Base-by-base conservation (phyloP, 2,888 invertebrate genomes). In the Agrochola litura region DNA sequence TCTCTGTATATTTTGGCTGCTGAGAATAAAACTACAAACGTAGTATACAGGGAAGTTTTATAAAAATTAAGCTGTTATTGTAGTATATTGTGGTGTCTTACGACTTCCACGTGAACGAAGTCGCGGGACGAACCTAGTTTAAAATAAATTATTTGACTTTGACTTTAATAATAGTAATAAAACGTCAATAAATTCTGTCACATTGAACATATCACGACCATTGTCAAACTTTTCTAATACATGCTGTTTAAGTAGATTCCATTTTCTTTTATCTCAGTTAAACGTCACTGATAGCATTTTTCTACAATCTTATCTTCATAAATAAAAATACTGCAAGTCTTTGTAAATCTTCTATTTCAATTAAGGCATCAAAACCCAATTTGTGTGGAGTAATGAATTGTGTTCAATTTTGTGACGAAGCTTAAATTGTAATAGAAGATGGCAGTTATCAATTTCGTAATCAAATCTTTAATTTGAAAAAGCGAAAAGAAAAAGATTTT, bases 381-480 rank as follows among this genome's bases (percentile, higher is more conserved):
- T 79, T 81, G 72, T n/a, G 49, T 46, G 58, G 37, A 60, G 64
- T 72, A 79, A 65, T 78, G 58, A 86, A 78, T 71, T 70, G 68
- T 41, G 56, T 43, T 65, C 79, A 52, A 65, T 79, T 79, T 73
- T 65, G 65, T 73, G 19, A 66, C 65, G 58, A 25, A 65, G 65
- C 58, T 65, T 73, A 73, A 79, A 73, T 79, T 60, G 79, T 66
- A 79, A 79, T 73, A 60, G 25, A 56, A 78, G 73, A 79, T 73
- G 65, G 37, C 12, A 37, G 64, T 73, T 78, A 78, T 37, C 52
- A 49, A 79, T 78, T 79, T 52, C 64, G 56, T 65, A 37, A 79
- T 65, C n/a, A 49, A 72, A 72, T 79, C 56, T 73, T 49, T 43
- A 22, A 73, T 78, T 52, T 72, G 30, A 79, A 64, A 64, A 63